Conservation (phyloP, 1,140 invertebrate genomes). For the Druon quercuslanigerum region DNA sequence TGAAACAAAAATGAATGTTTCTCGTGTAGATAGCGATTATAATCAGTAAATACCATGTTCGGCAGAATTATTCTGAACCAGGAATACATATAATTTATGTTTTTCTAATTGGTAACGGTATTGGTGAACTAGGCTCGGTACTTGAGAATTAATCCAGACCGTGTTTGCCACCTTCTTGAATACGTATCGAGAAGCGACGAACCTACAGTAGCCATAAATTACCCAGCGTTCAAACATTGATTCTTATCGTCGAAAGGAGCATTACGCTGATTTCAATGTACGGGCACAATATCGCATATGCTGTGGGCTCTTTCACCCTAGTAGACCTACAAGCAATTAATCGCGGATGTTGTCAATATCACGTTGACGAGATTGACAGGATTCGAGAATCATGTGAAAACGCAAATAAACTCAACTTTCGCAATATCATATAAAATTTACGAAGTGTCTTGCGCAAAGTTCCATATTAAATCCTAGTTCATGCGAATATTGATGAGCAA, state of each 20-base stretch:
- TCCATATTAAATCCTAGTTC: slow-evolving; percentile 23
- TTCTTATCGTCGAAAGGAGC: slow-evolving; percentile 17
- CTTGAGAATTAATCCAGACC: slow-evolving; percentile 22
- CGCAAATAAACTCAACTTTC: neutral
- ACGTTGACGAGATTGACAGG: slow-evolving; percentile 21
- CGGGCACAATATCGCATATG: slow-evolving; percentile 7
- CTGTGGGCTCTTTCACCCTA: slow-evolving; percentile 16
- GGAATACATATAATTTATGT: slow-evolving; percentile 23
- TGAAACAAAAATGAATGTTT: neutral
- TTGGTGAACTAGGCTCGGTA: neutral
- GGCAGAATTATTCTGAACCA: slow-evolving; percentile 6
- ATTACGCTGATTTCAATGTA: slow-evolving; percentile 24
- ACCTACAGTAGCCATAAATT: slow-evolving; percentile 25
- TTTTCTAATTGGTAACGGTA: slow-evolving; percentile 13
- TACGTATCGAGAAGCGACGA: slow-evolving; percentile 27
- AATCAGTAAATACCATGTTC: slow-evolving; percentile 19
- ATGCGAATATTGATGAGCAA: slow-evolving; percentile 20
- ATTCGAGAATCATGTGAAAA: slow-evolving; percentile 22
- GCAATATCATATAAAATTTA: slow-evolving; percentile 23
- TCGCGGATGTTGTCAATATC: slow-evolving; percentile 25
- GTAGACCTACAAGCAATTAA: slow-evolving; percentile 14
- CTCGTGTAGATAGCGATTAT: neutral
- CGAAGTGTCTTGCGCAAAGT: slow-evolving; percentile 23
- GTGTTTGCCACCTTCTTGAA: slow-evolving; percentile 26
- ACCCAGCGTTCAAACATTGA: slow-evolving; percentile 21